Base-by-base conservation (phyloP, 2,888 invertebrate genomes). In the Apodemia duryi region DNA sequence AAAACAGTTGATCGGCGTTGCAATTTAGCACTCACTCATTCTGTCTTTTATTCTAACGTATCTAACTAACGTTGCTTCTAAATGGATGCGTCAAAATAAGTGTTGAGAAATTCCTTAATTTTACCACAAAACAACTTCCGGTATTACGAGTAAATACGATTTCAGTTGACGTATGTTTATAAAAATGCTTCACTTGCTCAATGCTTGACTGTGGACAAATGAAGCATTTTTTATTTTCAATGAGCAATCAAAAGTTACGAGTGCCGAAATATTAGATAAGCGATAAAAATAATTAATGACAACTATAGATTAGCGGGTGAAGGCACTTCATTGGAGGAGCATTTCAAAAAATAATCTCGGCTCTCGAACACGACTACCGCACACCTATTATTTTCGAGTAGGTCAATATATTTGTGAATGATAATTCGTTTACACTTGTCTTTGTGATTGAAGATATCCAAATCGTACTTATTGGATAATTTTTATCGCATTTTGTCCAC, bases 221-320 rank as follows among this genome's bases (percentile, higher is more conserved):
- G 5, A 54, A 63, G 70, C 68, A 68, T 70, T 73, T 70, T 63
- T 69, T 64, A 70, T 74, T 68, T 72, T 70, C 65, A 79, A 83
- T 80, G 82, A 82, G 83, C 79, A 83, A 88, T 80, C 79, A 78
- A 79, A 77, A 81, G 82, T 79, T 79, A 80, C 78, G 79, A 84
- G 81, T 80, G 83, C 86, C 89, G 79, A 89, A 89, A 90, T 88
- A 83, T 79, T 84, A 78, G 85, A 90, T 88, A 88, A 89, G 86
- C 86, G 91, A 91, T 91, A 91, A 91, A 91, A 90, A 88, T 91
- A 91, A 91, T 91, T 91, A 91, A 87, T 88, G 86, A 85, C 89
- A 85, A 85, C 86, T 83, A 77, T 81, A 88, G 91, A 90, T 91
- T 91, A 90, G 85, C 81, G 75, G 75, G 81, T 9, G 41, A 83